Evolutionary conservation across 2,113 vertebrate species (phyloP).

Genomic region (Artemisiospiza belli): DNA sequence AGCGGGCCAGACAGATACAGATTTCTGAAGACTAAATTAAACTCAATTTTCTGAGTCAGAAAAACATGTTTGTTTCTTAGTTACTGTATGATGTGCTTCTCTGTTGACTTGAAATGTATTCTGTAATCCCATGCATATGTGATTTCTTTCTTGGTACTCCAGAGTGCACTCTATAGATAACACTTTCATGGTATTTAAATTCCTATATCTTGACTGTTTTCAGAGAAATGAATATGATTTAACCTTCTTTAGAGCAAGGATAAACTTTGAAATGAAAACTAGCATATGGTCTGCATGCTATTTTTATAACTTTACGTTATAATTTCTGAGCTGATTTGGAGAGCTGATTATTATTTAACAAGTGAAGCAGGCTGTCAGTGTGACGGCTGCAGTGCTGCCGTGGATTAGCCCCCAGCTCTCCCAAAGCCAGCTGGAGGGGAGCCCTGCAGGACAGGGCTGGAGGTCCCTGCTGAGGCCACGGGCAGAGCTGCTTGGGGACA

Average conservation of each 20-base stretch:
- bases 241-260: conserved; percentile 70
- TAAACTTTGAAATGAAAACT: conserved; percentile 72
- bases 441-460: neutral
- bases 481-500: neutral
- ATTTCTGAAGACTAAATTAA: conserved; percentile 48
- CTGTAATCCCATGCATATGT: conserved; percentile 67
- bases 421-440: neutral
- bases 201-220: conserved; percentile 70
- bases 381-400: neutral
- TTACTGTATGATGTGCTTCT: conserved; percentile 58
- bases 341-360: conserved; percentile 58
- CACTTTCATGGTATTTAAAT: conserved; percentile 69
- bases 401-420: neutral
- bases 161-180: conserved; percentile 69
- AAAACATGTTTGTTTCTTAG: conserved; percentile 66
- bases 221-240: conserved; percentile 67
- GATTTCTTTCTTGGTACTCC: conserved; percentile 63
- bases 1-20: conserved; percentile 2
- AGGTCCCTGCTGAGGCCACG: neutral
- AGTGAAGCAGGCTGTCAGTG: conserved; percentile 24
- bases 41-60: conserved; percentile 58
- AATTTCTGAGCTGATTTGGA: conserved; percentile 58
- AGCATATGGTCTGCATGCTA: conserved; percentile 67
- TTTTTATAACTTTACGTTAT: conserved; percentile 67
- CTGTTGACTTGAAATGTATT: conserved; percentile 65